These are phyloP conservation scores for Drosophila affinis DNA, from an alignment of 2,888 invertebrate species.

Conservation along the genomic window DNA sequence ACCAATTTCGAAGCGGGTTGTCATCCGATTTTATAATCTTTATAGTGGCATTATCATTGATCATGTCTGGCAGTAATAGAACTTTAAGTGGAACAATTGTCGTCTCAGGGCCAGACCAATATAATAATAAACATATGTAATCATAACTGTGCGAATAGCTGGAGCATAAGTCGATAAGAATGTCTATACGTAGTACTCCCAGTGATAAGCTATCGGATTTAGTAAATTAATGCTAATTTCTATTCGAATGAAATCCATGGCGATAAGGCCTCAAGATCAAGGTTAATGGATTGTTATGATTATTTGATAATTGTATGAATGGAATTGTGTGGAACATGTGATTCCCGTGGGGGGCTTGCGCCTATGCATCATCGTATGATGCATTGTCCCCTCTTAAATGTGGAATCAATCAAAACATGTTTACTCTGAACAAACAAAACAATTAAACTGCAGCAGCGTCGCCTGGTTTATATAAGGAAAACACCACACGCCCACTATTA, in stretches of 20 bases:
- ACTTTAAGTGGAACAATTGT: neutral
- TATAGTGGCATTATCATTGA: neutral
- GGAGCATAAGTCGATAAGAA: conserved; percentile 25
- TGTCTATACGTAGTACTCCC: neutral
- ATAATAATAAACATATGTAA: neutral
- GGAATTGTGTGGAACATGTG: conserved; percentile 25
- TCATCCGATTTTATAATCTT: conserved; percentile 18
- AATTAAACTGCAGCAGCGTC: conserved; percentile 58
- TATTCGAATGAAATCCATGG: conserved; percentile 16
- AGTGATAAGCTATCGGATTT: conserved; percentile 9
- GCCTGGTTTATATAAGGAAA: conserved; percentile 45
- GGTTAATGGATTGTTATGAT: conserved; percentile 32
- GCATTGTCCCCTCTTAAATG: conserved; percentile 10
- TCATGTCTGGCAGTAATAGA: neutral
- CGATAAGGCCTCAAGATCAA: conserved; percentile 44
- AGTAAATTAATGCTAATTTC: conserved; percentile 56
- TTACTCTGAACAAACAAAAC: conserved; percentile 62
- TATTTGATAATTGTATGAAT: conserved; percentile 12
- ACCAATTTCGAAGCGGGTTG: neutral
- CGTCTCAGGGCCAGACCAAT: conserved; percentile 11
- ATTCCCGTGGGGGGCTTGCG: conserved; percentile 11
- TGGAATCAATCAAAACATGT: conserved; percentile 50
- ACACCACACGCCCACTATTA: conserved; percentile 71
- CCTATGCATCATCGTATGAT: conserved; percentile 5
- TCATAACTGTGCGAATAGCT: conserved; percentile 28